These are phyloP conservation scores for Aricia artaxerxes DNA, from an alignment of 2,888 invertebrate species.

Conservation along the genomic window DNA sequence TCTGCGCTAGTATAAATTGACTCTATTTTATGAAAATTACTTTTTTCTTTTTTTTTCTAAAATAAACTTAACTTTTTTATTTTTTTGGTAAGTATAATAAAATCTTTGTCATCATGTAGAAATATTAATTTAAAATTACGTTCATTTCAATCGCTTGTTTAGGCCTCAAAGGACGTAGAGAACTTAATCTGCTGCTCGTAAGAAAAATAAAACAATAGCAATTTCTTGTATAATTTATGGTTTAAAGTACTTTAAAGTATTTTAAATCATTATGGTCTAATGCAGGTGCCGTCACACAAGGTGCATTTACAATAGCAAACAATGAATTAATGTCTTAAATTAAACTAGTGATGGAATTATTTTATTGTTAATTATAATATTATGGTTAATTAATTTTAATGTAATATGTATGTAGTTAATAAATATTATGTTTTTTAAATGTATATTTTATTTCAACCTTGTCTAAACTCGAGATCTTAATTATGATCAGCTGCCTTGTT, in stretches of 20 bases:
- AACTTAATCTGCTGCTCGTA: too few species aligned
- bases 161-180: too few species aligned
- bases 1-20: too few species aligned
- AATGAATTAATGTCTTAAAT: slow-evolving; percentile 3
- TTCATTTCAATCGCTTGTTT: too few species aligned
- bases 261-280: neutral
- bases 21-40: too few species aligned
- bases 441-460: neutral
- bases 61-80: neutral
- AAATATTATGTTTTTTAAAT: slow-evolving; percentile 26
- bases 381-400: slow-evolving; percentile 28
- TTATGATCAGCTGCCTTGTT: too few species aligned
- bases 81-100: too few species aligned
- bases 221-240: too few species aligned
- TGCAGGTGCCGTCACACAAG: neutral
- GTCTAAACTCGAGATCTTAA: neutral
- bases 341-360: neutral
- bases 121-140: too few species aligned
- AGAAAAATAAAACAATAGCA: too few species aligned
- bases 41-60: neutral
- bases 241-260: too few species aligned
- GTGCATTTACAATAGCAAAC: slow-evolving; percentile 29
- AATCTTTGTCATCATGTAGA: too few species aligned
- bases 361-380: slow-evolving; percentile 15
- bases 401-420: slow-evolving; percentile 26